Evolutionary conservation across 2,113 vertebrate species (phyloP).

Genomic region (Xiphophorus hellerii): DNA sequence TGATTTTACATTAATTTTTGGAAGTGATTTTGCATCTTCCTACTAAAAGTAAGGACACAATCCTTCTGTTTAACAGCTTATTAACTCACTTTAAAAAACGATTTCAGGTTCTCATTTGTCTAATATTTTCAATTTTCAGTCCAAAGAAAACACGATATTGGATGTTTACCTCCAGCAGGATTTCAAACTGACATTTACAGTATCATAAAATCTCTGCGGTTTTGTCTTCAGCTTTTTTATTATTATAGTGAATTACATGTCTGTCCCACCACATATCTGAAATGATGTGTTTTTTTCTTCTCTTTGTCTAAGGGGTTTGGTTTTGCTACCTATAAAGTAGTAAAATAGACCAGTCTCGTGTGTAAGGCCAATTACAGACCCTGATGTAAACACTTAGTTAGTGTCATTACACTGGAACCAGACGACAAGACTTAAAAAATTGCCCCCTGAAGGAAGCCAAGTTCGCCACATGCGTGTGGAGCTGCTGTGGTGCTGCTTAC

Average conservation of each 20-base stretch:
- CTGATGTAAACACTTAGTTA: conserved; percentile 41
- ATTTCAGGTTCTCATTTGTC: too few relatives aligned
- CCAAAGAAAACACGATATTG: too few relatives aligned
- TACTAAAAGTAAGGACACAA: too few relatives aligned
- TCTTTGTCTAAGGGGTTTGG: conserved; percentile 5
- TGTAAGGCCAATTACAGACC: conserved; percentile 43
- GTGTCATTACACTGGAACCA: conserved; percentile 33
- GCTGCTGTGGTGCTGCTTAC: conserved; percentile 1
- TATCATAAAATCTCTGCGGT: neutral
- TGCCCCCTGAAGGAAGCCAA: conserved; percentile 15
- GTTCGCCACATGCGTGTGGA: conserved; percentile 28
- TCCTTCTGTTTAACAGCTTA: too few relatives aligned
- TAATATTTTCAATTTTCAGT: too few relatives aligned
- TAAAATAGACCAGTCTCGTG: conserved; percentile 42
- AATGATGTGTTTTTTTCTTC: conserved; percentile 4
- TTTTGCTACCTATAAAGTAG: conserved; percentile 22
- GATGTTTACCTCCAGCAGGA: too few relatives aligned
- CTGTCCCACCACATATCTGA: neutral
- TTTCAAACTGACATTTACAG: neutral
- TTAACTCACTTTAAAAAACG: too few relatives aligned
- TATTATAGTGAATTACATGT: neutral
- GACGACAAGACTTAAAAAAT: conserved; percentile 19
- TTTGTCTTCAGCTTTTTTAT: neutral
- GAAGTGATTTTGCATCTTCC: too few relatives aligned
- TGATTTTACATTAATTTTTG: too few relatives aligned